Evolutionary conservation across 92 coral and sea anemone genomes (phyloP).

Genomic region (Porites evermanni): DNA sequence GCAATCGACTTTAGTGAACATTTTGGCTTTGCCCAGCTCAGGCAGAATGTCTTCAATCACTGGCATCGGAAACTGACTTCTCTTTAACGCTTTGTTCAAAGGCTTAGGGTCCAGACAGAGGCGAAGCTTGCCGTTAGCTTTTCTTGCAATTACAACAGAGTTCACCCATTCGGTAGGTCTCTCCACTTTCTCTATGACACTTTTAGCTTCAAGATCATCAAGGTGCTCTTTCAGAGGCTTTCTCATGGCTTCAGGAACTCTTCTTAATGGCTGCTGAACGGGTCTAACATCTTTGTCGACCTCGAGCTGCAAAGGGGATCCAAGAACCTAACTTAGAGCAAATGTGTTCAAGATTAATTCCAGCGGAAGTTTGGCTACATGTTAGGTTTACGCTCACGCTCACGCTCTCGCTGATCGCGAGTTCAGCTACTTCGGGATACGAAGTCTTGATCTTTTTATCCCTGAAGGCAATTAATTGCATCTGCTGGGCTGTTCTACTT

Average conservation of each 20-base stretch:
- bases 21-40: neutral
- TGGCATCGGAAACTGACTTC: neutral
- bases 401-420: no score
- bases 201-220: neutral
- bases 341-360: no score
- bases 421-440: no score
- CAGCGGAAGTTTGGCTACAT: no score
- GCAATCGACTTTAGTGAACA: neutral
- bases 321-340: no score
- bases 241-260: neutral
- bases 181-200: neutral
- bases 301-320: no score
- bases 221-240: neutral
- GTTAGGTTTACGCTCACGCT: no score
- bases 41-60: neutral
- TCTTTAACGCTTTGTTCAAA: neutral
- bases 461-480: no score
- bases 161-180: neutral
- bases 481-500: no score
- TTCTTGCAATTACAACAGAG: neutral
- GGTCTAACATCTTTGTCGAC: neutral
- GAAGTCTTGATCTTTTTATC: no score
- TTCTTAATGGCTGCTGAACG: neutral
- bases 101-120: neutral
- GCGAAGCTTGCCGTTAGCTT: neutral